Evolutionary conservation across 2,797 vertebrate genomes (phyloP).

Genomic region (Oreortyx pictus): DNA sequence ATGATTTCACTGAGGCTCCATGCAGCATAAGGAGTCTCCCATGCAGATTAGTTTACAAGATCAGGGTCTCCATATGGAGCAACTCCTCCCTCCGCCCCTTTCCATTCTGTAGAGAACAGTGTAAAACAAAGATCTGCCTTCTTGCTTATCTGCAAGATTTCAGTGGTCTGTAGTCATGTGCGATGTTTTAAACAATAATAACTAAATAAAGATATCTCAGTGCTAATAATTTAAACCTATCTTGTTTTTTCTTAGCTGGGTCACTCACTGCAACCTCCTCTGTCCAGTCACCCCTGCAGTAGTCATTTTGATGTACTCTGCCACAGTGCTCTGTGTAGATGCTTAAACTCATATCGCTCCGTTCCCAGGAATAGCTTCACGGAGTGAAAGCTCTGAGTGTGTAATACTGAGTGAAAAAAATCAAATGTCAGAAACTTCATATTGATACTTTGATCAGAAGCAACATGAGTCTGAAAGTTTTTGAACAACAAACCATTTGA

Average conservation of each 20-base stretch:
- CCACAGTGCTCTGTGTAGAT: background rate
- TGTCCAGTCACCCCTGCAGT: background rate
- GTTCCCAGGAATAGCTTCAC: background rate
- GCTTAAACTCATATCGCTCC: background rate
- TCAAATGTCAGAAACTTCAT: conserved; percentile 56
- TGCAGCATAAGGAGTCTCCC: conserved; percentile 56
- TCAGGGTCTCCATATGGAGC: conserved; percentile 52
- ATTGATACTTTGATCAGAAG: conserved; percentile 77
- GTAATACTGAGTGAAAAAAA: conserved; percentile 29
- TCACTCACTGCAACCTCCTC: background rate
- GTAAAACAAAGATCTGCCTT: conserved; percentile 34
- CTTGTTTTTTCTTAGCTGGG: background rate
- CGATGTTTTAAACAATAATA: background rate
- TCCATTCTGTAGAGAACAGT: background rate
- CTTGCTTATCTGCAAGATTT: background rate
- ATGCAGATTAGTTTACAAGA: conserved; percentile 60
- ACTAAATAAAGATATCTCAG: background rate
- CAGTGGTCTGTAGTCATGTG: background rate
- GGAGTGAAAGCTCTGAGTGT: background rate
- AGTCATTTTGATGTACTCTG: background rate
- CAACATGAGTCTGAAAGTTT: conserved; percentile 75
- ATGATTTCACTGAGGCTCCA: conserved; percentile 46
- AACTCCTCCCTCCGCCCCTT: conserved; percentile 42
- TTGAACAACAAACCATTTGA: conserved; percentile 82
- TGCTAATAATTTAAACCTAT: background rate